A percentile compares a stretch with the other conserved stretches of the same genome.
These are phyloP conservation scores for Cryptocephalus moraei DNA, from an alignment of 2,888 invertebrate species.

Conservation along the genomic window DNA sequence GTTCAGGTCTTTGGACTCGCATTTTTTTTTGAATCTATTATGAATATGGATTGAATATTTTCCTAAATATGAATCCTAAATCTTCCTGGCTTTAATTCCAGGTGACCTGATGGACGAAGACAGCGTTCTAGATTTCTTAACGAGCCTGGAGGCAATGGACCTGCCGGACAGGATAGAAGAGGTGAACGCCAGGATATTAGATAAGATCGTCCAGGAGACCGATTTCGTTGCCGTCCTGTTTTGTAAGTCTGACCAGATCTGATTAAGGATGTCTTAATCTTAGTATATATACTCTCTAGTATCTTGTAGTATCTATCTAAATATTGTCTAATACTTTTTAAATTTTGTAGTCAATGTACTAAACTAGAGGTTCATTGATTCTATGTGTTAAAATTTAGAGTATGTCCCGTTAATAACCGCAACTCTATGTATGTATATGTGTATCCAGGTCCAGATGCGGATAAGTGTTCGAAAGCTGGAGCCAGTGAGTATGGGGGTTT, in stretches of 20 bases:
- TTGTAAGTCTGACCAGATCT: slow-evolving; percentile 90
- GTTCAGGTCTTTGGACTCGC: no score
- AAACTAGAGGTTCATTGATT: no score
- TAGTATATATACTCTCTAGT: no score
- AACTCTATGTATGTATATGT: background rate
- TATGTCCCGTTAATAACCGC: background rate
- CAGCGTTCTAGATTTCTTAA: slow-evolving; percentile 84
- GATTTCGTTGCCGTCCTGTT: slow-evolving; percentile 88
- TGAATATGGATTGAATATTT: no score
- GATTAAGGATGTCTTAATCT: no score
- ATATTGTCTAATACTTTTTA: no score
- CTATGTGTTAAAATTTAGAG: no score
- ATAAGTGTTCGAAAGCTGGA: slow-evolving; percentile 46
- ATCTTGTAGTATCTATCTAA: no score
- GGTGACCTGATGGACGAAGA: slow-evolving; percentile 94
- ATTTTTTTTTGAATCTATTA: no score
- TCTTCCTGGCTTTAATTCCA: slow-evolving; percentile 40
- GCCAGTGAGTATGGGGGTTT: slow-evolving; percentile 45
- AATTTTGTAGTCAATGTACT: no score
- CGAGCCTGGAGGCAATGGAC: slow-evolving; percentile 91
- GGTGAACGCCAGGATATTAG: slow-evolving; percentile 82
- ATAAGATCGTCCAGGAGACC: slow-evolving; percentile 84
- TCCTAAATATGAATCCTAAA: background rate
- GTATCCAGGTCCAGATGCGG: slow-evolving; percentile 45
- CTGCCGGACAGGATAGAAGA: slow-evolving; percentile 91